phyloP scores from a whole-genome alignment of 2,113 vertebrate species.

The Gymnogyps californianus region DNA sequence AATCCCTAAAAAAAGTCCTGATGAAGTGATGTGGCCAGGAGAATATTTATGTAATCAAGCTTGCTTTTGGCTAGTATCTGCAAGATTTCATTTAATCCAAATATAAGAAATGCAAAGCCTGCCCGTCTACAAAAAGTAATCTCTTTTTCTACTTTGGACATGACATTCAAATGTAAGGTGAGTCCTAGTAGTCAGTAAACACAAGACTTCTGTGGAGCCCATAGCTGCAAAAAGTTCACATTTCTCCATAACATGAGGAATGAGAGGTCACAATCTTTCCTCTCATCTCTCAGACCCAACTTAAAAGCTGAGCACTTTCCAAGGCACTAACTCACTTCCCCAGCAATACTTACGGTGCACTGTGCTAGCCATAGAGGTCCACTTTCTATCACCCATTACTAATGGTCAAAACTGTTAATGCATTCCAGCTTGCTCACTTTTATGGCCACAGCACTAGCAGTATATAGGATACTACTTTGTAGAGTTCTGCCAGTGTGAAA shows the following conservation, averaged over 20 bases:
- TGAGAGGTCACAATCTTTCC: background rate
- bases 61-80: background rate
- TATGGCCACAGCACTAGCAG: background rate
- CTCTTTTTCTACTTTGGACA: background rate
- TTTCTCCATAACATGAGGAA: background rate
- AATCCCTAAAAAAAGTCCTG: background rate
- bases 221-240: background rate
- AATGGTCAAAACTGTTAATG: background rate
- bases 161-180: background rate
- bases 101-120: background rate
- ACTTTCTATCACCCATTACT: background rate
- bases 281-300: background rate
- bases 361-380: background rate
- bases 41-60: slow-evolving; percentile 3
- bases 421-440: background rate
- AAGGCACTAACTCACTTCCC: background rate
- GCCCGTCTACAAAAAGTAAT: background rate
- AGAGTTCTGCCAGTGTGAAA: background rate
- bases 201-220: background rate
- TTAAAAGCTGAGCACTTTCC: background rate
- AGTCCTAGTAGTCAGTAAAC: background rate
- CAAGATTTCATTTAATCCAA: background rate
- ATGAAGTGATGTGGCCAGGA: background rate
- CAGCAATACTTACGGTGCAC: background rate
- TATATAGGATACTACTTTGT: background rate